phyloP scores from a whole-genome alignment of 2,113 vertebrate genomes.

The Sardina pilchardus region DNA sequence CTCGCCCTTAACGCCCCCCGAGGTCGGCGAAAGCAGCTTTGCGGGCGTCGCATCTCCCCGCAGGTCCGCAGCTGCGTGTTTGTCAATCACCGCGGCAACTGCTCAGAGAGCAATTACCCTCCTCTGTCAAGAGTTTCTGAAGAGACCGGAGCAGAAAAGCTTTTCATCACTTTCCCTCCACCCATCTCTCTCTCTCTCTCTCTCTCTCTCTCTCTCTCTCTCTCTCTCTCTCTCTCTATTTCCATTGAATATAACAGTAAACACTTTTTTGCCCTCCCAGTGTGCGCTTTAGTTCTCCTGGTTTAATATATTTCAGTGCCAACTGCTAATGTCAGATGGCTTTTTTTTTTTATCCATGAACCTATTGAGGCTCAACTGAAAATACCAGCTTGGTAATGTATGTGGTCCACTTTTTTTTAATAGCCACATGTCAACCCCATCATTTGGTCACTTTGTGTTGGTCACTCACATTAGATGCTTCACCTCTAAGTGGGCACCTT shows the following conservation, averaged over 20 bases:
- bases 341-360: neutral
- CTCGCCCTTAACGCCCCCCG: neutral
- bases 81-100: neutral
- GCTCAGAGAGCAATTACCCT: constrained; percentile 28
- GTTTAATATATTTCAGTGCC: constrained; percentile 32
- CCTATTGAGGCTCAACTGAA: neutral
- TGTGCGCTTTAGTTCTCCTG: neutral
- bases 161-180: constrained; percentile 10
- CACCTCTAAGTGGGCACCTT: neutral
- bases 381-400: too few relatives aligned
- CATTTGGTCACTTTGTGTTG: too few relatives aligned
- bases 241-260: constrained; percentile 18
- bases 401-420: neutral
- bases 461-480: too few relatives aligned
- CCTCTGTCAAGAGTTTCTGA: constrained; percentile 23
- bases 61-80: neutral
- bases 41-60: neutral
- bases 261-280: neutral
- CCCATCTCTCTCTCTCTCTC: too few relatives aligned
- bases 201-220: too few relatives aligned
- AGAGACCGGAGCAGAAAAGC: constrained; percentile 12
- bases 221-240: neutral
- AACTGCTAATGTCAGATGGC: constrained; percentile 15
- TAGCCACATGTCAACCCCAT: too few relatives aligned
- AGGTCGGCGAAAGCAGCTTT: neutral